Evolutionary conservation across 2,113 vertebrate species (phyloP), one percentile per base, ranked within the genome.

Genomic region (Hemichromis elongatus): DNA sequence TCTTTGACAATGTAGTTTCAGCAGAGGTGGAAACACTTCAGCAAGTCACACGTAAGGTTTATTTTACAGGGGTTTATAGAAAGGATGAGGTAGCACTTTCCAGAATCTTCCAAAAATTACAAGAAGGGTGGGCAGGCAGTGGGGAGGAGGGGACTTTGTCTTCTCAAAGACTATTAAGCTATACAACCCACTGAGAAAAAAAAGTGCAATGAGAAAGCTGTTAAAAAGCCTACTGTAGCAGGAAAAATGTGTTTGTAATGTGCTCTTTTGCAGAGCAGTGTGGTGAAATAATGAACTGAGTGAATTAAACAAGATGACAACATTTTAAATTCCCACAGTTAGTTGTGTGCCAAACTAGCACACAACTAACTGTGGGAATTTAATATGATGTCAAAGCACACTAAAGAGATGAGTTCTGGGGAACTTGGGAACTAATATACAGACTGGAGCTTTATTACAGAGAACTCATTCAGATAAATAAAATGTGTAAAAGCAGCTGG

Each of bases 11-110:
- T 80, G 59, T n/a, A 24, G 47, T 42, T 80, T 77, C 70, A 61
- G 75, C 6, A 63, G 70, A 3, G 52, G 33, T 89, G 88, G 88
- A 93, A 92, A 90, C 59, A 80, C 88, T 88, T 91, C 73, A 79
- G 57, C 16, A 14, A 78, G 73, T 90, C 79, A 59, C 88, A 89
- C 42, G 53, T 85, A 47, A 21, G 89, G 88, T 85, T 56, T n/a
- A 90, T 91, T 78, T 78, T 21, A 24, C 19, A 57, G 35, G 79
- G 79, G 77, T 80, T 95, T 92, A 92, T 90, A 90, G 91, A 93
- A 91, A 88, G 89, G 40, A 84, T 95, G 93, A 94, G 93, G 90
- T 92, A 94, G 93, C 87, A 70, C 83, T 93, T 94, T 95, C 92
- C 93, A 93, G 91, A 90, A 89, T 88, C 89, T 91, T 85, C 75